Evolutionary conservation across 2,113 vertebrate genomes (phyloP).

Genomic region (Falco punctatus): DNA sequence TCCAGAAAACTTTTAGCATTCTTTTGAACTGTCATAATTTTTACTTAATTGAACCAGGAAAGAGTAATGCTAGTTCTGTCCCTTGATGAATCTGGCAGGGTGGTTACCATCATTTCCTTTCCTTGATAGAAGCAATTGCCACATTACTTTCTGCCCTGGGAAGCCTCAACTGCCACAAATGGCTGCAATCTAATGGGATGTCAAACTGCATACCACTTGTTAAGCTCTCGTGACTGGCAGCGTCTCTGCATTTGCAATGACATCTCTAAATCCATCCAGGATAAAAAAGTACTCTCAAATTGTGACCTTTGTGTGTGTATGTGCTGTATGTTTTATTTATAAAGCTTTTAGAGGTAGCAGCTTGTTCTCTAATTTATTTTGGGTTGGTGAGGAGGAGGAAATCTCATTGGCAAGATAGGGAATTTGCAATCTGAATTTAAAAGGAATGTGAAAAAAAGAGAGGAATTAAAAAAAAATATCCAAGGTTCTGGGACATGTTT

Average conservation of each 20-base stretch:
- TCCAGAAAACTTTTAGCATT: neutral
- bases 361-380: conserved; percentile 67
- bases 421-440: conserved; percentile 56
- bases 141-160: neutral
- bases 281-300: conserved; percentile 47
- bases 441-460: neutral
- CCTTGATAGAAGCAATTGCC: neutral
- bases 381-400: conserved; percentile 56
- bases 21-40: conserved; percentile 12
- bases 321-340: conserved; percentile 61
- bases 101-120: neutral
- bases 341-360: conserved; percentile 65
- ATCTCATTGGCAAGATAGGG: conserved; percentile 52
- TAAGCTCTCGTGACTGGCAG: conserved; percentile 27
- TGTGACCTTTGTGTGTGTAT: conserved; percentile 44
- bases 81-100: neutral
- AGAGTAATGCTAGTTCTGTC: neutral
- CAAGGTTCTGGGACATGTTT: conserved; percentile 30
- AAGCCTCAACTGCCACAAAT: conserved; percentile 9
- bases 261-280: conserved; percentile 39
- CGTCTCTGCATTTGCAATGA: conserved; percentile 31
- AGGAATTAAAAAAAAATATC: neutral
- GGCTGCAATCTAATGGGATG: conserved; percentile 27
- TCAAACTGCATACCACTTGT: neutral
- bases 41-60: conserved; percentile 1